Percentiles rank a stretch among this genome's conserved stretches.
Conservation (phyloP, 1,140 invertebrate genomes). For the Philopotamus ludificatus region DNA sequence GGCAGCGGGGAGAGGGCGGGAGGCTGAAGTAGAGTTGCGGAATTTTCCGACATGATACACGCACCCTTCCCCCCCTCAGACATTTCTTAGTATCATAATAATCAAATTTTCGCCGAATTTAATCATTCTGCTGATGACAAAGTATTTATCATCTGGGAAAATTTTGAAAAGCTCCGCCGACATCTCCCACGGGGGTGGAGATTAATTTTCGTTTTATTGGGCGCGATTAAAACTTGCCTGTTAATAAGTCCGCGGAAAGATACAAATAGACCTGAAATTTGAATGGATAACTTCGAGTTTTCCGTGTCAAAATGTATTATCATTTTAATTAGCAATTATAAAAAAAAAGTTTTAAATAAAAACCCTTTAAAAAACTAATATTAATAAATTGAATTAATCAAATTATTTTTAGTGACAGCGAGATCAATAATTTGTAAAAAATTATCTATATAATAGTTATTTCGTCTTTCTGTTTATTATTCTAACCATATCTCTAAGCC, state of each 20-base stretch:
- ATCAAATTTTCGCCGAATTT: slow-evolving; percentile 19
- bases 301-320: too few relatives aligned
- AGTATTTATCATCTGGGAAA: slow-evolving; percentile 4
- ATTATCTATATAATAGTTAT: too few relatives aligned
- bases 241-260: background rate
- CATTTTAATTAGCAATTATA: too few relatives aligned
- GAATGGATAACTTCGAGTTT: background rate
- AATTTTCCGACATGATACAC: slow-evolving; percentile 7
- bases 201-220: slow-evolving; percentile 18
- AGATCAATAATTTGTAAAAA: too few relatives aligned
- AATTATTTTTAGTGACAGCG: too few relatives aligned
- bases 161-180: background rate
- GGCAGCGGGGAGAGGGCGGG: background rate
- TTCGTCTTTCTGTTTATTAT: too few relatives aligned
- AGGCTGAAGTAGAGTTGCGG: slow-evolving; percentile 1
- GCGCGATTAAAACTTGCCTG: background rate
- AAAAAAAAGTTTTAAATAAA: too few relatives aligned
- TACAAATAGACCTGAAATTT: background rate
- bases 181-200: background rate
- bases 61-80: slow-evolving; percentile 4
- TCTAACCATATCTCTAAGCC: too few relatives aligned
- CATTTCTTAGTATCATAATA: slow-evolving; percentile 18
- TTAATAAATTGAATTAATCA: too few relatives aligned
- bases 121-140: slow-evolving; percentile 24
- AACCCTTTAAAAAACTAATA: too few relatives aligned